These are phyloP conservation scores for Parotia lawesii DNA, from an alignment of 2,113 vertebrate species.

Conservation along the genomic window DNA sequence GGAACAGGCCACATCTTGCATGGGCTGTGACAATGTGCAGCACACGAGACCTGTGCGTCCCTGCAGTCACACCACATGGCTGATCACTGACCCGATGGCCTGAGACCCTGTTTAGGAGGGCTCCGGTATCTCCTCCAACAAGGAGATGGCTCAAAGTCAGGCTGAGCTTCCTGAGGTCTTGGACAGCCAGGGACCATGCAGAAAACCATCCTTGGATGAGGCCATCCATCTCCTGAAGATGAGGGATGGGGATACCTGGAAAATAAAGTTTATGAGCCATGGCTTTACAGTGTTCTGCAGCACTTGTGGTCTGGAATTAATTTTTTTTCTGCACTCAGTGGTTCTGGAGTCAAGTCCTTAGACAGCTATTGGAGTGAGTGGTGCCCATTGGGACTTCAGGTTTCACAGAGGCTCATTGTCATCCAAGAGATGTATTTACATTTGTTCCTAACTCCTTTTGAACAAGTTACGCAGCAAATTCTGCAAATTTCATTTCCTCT, in stretches of 20 bases:
- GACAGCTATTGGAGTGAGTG: not conserved
- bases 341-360: not conserved
- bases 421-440: not conserved
- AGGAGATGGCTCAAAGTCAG: not conserved
- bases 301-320: not conserved
- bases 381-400: not conserved
- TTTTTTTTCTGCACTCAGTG: not conserved
- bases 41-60: not conserved
- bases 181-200: not conserved
- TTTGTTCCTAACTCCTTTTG: not conserved
- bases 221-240: not conserved
- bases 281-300: not conserved
- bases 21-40: not conserved
- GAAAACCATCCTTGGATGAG: not conserved
- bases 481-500: not conserved
- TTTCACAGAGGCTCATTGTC: not conserved
- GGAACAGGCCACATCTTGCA: not conserved
- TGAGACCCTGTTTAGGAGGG: not conserved
- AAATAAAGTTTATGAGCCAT: not conserved
- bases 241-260: not conserved
- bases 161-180: not conserved
- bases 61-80: not conserved
- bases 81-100: accelerated
- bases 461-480: accelerated
- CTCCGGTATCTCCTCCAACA: not conserved